Evolutionary conservation across 2,113 vertebrate genomes (phyloP).

Genomic region (Sigmodon hispidus): DNA sequence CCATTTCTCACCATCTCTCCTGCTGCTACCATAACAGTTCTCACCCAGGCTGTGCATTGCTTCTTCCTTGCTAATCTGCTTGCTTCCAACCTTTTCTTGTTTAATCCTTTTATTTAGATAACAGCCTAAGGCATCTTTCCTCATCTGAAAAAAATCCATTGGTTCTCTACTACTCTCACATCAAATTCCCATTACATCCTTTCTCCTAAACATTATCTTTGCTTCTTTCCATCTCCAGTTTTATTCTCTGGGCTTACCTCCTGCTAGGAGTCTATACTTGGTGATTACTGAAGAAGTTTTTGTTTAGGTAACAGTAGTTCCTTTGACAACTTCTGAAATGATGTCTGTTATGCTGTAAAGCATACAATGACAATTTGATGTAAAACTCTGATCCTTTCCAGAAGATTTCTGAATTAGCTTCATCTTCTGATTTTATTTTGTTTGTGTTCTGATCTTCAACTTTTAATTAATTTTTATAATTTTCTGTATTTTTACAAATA

Average conservation of each 20-base stretch:
- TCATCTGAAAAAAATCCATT: neutral
- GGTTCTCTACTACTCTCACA: neutral
- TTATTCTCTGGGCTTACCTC: rapidly evolving
- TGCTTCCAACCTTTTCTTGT: neutral
- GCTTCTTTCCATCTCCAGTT: neutral
- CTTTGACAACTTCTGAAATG: neutral
- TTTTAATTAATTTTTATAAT: neutral
- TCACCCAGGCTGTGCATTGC: neutral
- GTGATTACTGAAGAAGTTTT: neutral
- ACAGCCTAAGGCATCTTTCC: neutral
- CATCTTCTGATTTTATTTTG: neutral
- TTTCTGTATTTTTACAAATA: neutral
- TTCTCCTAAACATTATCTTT: neutral
- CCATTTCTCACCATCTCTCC: neutral
- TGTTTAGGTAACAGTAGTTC: neutral
- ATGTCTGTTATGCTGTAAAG: neutral
- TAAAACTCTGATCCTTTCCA: neutral
- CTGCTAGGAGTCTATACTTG: neutral
- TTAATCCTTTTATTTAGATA: neutral
- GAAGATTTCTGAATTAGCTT: neutral
- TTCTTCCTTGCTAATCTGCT: neutral
- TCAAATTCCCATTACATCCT: neutral
- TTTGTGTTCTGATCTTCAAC: neutral
- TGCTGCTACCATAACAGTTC: neutral
- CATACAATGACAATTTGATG: neutral